These are phyloP conservation scores for Sinohyriopsis cumingii DNA, from an alignment of 2,888 invertebrate genomes.

Conservation along the genomic window DNA sequence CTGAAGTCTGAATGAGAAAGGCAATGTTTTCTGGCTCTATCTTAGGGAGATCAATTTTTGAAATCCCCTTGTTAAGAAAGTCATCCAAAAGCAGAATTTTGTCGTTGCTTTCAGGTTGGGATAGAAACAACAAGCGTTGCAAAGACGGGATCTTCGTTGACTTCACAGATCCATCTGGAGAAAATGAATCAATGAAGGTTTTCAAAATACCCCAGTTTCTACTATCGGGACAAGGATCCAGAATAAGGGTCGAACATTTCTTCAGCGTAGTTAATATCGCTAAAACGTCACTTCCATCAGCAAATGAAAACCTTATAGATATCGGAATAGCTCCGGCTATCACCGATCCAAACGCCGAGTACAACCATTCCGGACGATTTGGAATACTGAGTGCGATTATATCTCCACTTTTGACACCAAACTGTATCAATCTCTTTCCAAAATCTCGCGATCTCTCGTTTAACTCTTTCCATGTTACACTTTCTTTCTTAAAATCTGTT, in stretches of 20 bases:
- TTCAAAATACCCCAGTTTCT: conserved; percentile 16
- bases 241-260: conserved; percentile 12
- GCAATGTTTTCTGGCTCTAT: conserved; percentile 1
- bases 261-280: conserved; percentile 4
- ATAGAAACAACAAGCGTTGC: conserved; percentile 7
- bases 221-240: conserved; percentile 16
- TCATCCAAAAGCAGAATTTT: neutral
- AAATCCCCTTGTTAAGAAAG: neutral
- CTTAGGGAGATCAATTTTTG: neutral
- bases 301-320: neutral
- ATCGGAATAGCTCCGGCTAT: conserved; percentile 5
- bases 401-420: conserved; percentile 4
- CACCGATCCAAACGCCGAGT: neutral
- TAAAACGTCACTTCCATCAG: conserved; percentile 3
- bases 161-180: conserved; percentile 1
- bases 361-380: conserved; percentile 3
- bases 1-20: conserved; percentile 6
- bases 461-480: too few species aligned
- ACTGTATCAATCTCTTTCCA: neutral
- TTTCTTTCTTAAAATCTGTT: neutral
- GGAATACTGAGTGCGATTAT: conserved; percentile 1
- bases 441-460: neutral
- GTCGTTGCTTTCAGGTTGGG: neutral
- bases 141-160: neutral
- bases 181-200: conserved; percentile 3